Conservation (phyloP, 2,113 vertebrate species). For the Eulacestoma nigropectus region DNA sequence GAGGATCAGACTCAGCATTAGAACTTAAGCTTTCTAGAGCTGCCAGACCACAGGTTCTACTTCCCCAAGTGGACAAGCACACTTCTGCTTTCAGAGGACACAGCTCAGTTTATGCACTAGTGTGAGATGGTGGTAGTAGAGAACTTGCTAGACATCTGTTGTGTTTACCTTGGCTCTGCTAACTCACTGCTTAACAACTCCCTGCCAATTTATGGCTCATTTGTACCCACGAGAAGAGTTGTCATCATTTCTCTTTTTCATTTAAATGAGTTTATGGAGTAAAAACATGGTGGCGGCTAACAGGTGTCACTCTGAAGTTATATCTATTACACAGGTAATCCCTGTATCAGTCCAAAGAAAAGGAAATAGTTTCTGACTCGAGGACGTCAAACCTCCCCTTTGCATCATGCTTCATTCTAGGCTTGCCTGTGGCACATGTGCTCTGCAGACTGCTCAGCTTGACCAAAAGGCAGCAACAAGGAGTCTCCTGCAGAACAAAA, state of each 20-base stretch:
- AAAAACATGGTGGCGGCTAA: background rate
- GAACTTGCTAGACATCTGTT: background rate
- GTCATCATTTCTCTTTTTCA: background rate
- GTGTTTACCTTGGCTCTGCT: background rate
- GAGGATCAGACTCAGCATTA: background rate
- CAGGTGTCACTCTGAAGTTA: background rate
- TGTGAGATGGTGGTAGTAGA: background rate
- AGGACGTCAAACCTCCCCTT: background rate
- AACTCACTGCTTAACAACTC: background rate
- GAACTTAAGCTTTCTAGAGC: background rate
- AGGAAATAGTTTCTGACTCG: background rate
- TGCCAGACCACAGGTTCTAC: background rate
- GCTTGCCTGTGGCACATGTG: background rate
- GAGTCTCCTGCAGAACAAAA: background rate
- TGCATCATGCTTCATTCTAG: background rate
- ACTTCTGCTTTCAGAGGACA: background rate
- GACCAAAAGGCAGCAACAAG: background rate
- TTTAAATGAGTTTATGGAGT: background rate
- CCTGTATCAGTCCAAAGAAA: background rate
- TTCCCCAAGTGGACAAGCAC: background rate
- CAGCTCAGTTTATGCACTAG: background rate
- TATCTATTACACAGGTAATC: background rate
- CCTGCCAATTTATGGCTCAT: background rate
- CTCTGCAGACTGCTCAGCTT: background rate
- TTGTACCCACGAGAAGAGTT: background rate